phyloP scores from a whole-genome alignment of 2,113 vertebrate genomes.

The Psittacula cyanocephala region DNA sequence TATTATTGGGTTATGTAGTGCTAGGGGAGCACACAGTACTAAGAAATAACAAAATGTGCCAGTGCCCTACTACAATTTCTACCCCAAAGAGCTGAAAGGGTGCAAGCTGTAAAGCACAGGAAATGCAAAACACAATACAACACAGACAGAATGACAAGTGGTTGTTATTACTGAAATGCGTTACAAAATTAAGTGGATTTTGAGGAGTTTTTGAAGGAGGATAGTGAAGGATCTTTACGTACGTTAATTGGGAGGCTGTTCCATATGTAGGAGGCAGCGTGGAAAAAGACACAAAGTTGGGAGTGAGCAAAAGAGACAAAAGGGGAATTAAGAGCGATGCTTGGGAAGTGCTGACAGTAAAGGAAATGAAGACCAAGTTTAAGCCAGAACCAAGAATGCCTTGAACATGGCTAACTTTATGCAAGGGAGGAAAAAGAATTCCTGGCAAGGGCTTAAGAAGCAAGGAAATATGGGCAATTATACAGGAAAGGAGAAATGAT shows the following conservation, averaged over 20 bases:
- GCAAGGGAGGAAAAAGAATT: not conserved
- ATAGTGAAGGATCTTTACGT: conserved; percentile 71
- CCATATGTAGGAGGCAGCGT: conserved; percentile 73
- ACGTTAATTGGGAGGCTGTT: conserved; percentile 72
- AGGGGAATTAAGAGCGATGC: conserved; percentile 54
- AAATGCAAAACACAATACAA: conserved; percentile 59
- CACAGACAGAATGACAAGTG: conserved; percentile 60
- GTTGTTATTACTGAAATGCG: conserved; percentile 49
- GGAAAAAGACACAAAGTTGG: conserved; percentile 75
- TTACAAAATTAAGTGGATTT: conserved; percentile 56
- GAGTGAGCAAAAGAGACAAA: conserved; percentile 73
- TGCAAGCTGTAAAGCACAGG: conserved; percentile 43
- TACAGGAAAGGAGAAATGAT: conserved; percentile 41
- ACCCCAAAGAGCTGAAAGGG: conserved; percentile 13
- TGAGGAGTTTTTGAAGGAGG: conserved; percentile 59
- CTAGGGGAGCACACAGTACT: not conserved
- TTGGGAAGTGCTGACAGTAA: conserved; percentile 48
- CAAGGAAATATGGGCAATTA: conserved; percentile 2
- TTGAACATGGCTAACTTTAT: conserved; percentile 23
- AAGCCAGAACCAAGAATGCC: conserved; percentile 51
- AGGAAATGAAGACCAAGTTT: conserved; percentile 42
- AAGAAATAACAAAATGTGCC: not conserved
- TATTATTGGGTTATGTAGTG: not conserved
- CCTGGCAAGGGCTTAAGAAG: conserved; percentile 48
- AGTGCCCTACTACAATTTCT: not conserved